Conservation (phyloP, 2,113 vertebrate species). For the Dendrocopos noguchii region DNA sequence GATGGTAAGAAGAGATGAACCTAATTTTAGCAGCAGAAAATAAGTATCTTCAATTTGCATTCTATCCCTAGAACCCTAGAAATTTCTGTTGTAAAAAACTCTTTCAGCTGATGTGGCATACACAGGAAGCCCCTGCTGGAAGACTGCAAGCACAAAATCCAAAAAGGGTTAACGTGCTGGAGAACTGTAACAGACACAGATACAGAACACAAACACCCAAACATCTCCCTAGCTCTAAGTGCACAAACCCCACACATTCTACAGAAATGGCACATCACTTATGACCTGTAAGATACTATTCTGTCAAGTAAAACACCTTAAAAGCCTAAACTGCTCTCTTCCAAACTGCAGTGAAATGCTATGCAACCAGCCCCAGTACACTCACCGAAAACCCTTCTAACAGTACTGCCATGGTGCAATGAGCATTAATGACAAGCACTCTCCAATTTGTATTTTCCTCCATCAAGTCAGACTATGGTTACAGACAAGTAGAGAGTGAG, state of each 20-base stretch:
- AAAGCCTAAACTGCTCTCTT: background rate
- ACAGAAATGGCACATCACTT: background rate
- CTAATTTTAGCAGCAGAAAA: background rate
- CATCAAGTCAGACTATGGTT: fast-evolving
- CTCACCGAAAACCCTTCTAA: background rate
- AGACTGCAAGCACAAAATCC: background rate
- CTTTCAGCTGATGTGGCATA: background rate
- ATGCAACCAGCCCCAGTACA: background rate
- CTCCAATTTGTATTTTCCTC: background rate
- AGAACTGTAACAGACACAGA: background rate
- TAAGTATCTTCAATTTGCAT: background rate
- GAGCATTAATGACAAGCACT: background rate
- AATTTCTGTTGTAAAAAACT: background rate
- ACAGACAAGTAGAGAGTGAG: background rate
- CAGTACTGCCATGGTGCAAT: background rate
- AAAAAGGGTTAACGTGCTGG: background rate
- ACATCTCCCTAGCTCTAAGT: background rate
- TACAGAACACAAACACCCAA: background rate
- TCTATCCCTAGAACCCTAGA: background rate
- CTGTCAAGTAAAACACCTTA: background rate
- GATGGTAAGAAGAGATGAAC: background rate
- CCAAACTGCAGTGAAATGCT: background rate
- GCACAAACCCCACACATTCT: background rate
- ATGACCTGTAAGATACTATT: background rate
- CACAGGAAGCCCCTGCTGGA: background rate